phyloP scores from a whole-genome alignment of 2,113 vertebrate species.

The Zosterops lateralis region DNA sequence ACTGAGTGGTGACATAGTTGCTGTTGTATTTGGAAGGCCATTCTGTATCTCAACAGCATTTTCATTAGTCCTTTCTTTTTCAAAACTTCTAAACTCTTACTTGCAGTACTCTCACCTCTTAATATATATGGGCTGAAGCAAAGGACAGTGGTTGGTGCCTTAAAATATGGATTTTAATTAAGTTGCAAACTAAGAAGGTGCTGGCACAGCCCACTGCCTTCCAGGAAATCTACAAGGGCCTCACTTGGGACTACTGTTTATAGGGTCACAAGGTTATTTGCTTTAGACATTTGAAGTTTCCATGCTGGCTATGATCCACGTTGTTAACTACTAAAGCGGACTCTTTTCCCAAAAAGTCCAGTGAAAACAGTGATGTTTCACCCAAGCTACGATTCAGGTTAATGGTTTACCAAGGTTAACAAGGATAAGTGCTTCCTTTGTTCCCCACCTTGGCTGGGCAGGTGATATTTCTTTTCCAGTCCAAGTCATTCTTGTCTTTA shows the following conservation, averaged over 20 bases:
- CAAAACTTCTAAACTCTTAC: background rate
- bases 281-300: background rate
- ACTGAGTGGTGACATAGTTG: background rate
- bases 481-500: background rate
- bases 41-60: background rate
- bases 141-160: background rate
- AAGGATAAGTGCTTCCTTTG: background rate
- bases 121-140: background rate
- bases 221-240: background rate
- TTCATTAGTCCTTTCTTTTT: background rate
- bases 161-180: background rate
- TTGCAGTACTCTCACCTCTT: background rate
- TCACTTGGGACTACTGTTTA: background rate
- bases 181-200: background rate
- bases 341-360: background rate
- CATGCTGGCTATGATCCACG: no score
- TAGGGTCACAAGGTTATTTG: background rate
- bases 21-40: background rate
- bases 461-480: background rate
- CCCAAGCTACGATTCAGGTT: no score
- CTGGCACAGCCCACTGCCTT: fast-evolving
- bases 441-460: background rate
- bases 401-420: background rate
- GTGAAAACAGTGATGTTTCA: background rate
- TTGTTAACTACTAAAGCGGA: background rate